Conservation (phyloP, 92 coral and sea anemone genomes). For the Parazoanthus atlanticus region DNA sequence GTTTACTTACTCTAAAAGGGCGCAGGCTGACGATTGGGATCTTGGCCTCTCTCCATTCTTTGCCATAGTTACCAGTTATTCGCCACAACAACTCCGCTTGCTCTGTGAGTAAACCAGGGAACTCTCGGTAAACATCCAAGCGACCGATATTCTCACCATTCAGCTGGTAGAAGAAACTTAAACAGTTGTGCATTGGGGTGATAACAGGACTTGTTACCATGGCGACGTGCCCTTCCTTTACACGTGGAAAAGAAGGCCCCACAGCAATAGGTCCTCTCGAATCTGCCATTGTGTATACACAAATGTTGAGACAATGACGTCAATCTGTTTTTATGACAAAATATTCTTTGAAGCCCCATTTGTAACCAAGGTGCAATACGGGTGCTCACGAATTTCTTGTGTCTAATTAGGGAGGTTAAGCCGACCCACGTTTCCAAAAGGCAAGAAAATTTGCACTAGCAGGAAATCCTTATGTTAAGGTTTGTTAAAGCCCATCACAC, state of each 20-base stretch:
- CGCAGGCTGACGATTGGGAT: not conserved
- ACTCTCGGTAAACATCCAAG: not conserved
- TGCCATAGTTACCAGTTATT: slow-evolving; percentile 8
- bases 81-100: slow-evolving; percentile 4
- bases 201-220: slow-evolving; percentile 4
- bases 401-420: too few relatives aligned
- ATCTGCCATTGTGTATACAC: not conserved
- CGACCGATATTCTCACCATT: slow-evolving; percentile 3
- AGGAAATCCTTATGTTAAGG: too few relatives aligned
- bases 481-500: too few relatives aligned
- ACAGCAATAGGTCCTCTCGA: not conserved
- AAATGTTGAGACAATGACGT: not conserved
- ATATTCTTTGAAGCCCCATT: too few relatives aligned
- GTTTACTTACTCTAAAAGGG: slow-evolving; percentile 12
- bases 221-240: not conserved
- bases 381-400: too few relatives aligned
- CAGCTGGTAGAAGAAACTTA: slow-evolving; percentile 1
- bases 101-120: not conserved
- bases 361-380: too few relatives aligned
- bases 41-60: not conserved
- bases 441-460: too few relatives aligned
- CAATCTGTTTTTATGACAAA: not conserved
- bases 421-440: too few relatives aligned
- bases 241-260: not conserved
- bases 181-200: not conserved